A percentile compares a stretch with the other conserved stretches of the same genome.
Conservation (phyloP, 1,140 invertebrate genomes). For the Steinernema feltiae region DNA sequence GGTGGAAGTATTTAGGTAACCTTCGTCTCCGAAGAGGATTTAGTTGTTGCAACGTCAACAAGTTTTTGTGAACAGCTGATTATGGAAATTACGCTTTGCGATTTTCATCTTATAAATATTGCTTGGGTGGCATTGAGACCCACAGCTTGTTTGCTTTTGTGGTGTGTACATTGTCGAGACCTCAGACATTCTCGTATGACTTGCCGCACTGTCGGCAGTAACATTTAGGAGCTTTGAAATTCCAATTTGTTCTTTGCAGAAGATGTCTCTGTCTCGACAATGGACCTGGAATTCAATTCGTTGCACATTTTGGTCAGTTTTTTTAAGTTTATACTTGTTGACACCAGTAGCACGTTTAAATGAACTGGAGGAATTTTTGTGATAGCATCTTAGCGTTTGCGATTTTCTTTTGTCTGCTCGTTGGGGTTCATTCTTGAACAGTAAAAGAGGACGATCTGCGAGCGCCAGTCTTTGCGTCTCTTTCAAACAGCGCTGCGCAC, state of each 20-base stretch:
- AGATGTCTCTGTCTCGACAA: neutral
- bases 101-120: neutral
- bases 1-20: neutral
- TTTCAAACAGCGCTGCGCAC: neutral
- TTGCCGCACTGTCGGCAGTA: neutral
- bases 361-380: neutral
- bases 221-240: neutral
- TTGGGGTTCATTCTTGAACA: neutral
- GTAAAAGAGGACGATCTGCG: neutral
- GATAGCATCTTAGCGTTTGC: neutral
- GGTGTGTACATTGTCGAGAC: constrained; percentile 8
- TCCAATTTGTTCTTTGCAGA: neutral
- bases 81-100: neutral
- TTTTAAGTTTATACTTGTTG: too few species aligned
- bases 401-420: neutral
- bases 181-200: constrained; percentile 6
- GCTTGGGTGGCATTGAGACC: neutral
- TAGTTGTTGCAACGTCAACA: too few species aligned
- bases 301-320: neutral
- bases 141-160: neutral
- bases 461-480: neutral
- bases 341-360: too few species aligned
- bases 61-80: too few species aligned
- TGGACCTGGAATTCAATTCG: neutral
- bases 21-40: too few species aligned